Percentiles rank a stretch among this genome's conserved stretches.
Conservation (phyloP, 2,888 invertebrate species). For the Eudemis profundana region DNA sequence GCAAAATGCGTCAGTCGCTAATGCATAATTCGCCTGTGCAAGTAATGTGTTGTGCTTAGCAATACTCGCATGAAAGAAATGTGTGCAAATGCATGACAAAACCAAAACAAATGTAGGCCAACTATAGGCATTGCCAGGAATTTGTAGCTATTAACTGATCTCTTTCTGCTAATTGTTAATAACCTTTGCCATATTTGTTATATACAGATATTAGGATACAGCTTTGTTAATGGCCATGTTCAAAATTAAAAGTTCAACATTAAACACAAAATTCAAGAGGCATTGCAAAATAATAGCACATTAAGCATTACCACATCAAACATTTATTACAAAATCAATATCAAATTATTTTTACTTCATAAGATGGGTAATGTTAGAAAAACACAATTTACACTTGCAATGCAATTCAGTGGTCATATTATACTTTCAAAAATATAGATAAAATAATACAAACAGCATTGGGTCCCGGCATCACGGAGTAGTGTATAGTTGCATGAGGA, state of each 20-base stretch:
- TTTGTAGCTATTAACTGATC: too few relatives aligned
- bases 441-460: conserved; percentile 85
- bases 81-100: neutral
- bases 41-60: neutral
- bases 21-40: conserved; percentile 22
- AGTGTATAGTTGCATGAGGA: conserved; percentile 94
- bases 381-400: too few relatives aligned
- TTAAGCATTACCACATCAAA: too few relatives aligned
- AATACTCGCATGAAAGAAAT: neutral
- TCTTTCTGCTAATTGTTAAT: too few relatives aligned
- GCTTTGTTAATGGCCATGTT: neutral
- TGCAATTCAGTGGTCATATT: too few relatives aligned
- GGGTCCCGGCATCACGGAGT: conserved; percentile 91
- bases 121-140: neutral
- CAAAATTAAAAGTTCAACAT: too few relatives aligned
- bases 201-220: neutral
- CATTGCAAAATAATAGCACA: neutral
- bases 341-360: too few relatives aligned
- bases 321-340: too few relatives aligned
- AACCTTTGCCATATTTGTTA: too few relatives aligned
- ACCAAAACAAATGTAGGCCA: neutral
- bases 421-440: too few relatives aligned
- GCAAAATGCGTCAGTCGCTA: neutral
- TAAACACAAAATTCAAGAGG: too few relatives aligned
- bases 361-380: too few relatives aligned